Base-by-base conservation (phyloP, 2,888 invertebrate genomes). In the Drosophila mayaguana region DNA sequence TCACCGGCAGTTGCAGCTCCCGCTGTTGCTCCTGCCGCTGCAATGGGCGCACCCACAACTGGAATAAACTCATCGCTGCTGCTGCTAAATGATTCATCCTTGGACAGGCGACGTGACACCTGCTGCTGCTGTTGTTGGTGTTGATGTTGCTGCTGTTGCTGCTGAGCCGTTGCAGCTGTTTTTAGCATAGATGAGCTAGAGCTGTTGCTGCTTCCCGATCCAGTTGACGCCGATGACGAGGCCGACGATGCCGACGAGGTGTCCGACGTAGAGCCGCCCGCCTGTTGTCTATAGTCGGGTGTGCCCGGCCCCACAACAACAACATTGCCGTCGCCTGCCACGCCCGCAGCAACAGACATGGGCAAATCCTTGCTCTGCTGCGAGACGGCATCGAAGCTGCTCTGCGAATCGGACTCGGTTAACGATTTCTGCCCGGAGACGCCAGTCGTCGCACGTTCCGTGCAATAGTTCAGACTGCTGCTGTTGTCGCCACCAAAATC, bases 61-160 rank as follows among this genome's bases (percentile, higher is more conserved):
- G 60, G 80, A 2, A 78, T 96, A 91, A 97, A 98, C 88, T 98
- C 98, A 93, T 98, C 98, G 60, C 96, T 96, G 22, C 95, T 95
- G 50, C 95, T 96, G 14, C 96, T 96, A 28, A 95, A 94, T 1
- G 96, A 96, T 89, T 97, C 97, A 90, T 97, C 96, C 92, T 97
- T 96, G 43, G 96, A 96, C 36, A 95, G 94, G 61, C 96, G 94
- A 18, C 95, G 93, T 22, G 20, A 87, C 72, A 38, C 65, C 32
- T 51, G 46, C 45, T 57, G 59, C 42, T 71, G 71, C 4, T 62
- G 71, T 11, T 72, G 46, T n/a, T n/a, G n/a, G n/a, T n/a, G n/a
- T n/a, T n/a, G n/a, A n/a, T n/a, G 4, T 9, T 70, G 70, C 3
- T 62, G 71, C 16, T 72, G 72, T 8, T 63, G 72, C 59, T 67